Evolutionary conservation across 2,888 invertebrate species (phyloP).

Genomic region (Eutolmus rufibarbis): DNA sequence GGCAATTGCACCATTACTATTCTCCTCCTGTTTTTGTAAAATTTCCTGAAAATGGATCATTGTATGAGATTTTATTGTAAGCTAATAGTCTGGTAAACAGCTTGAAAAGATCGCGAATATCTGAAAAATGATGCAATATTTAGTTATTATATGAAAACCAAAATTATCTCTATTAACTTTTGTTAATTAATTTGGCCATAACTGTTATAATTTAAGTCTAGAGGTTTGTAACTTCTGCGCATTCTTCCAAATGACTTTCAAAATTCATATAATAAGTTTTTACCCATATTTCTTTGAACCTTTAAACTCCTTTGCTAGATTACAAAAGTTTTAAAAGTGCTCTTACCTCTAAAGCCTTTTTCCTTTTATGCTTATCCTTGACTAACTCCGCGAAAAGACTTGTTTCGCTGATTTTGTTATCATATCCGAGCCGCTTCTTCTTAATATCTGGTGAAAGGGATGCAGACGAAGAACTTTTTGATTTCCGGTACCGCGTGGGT

Average conservation of each 20-base stretch:
- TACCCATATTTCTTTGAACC: too few species aligned
- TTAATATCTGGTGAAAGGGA: conserved; percentile 58
- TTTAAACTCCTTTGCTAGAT: neutral
- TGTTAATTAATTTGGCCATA: too few species aligned
- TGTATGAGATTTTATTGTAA: neutral
- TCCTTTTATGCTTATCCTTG: conserved; percentile 83
- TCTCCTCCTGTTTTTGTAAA: conserved; percentile 71
- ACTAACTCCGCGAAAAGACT: conserved; percentile 90
- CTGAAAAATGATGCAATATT: too few species aligned
- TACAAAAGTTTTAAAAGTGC: neutral
- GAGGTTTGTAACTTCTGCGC: too few species aligned
- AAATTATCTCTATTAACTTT: too few species aligned
- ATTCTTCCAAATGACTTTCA: too few species aligned
- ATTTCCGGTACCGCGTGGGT: conserved; percentile 55
- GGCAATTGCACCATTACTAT: conserved; percentile 59
- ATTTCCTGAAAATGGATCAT: conserved; percentile 64
- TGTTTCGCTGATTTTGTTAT: conserved; percentile 86
- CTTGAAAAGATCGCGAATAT: neutral
- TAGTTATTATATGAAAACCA: too few species aligned
- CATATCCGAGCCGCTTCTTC: conserved; percentile 69
- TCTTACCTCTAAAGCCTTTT: conserved; percentile 70
- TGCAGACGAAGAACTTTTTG: conserved; percentile 62
- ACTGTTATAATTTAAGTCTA: too few species aligned
- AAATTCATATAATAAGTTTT: too few species aligned
- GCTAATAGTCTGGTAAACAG: neutral